Percentiles rank a stretch among this genome's conserved stretches.
Evolutionary conservation across 2,113 vertebrate species (phyloP).

Genomic region (Serranochromis macrocephalus): DNA sequence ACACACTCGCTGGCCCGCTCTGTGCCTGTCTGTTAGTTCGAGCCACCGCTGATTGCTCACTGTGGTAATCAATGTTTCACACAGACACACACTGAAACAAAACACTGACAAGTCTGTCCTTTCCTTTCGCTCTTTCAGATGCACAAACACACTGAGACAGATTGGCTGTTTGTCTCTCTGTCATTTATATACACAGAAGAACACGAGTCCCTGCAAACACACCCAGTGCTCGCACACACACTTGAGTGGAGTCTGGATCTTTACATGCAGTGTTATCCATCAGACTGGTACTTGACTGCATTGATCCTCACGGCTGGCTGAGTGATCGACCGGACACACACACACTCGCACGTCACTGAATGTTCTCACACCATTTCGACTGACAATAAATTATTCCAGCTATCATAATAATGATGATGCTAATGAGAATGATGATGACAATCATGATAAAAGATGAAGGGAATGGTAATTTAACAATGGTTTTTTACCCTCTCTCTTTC

Average conservation of each 20-base stretch:
- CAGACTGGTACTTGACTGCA: neutral
- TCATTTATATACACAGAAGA: neutral
- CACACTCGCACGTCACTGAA: neutral
- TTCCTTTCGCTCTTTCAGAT: neutral
- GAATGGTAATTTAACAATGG: neutral
- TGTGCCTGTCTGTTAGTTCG: neutral
- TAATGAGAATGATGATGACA: neutral
- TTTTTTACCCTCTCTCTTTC: neutral
- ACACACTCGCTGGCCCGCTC: neutral
- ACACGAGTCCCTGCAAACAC: neutral
- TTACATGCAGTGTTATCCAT: neutral
- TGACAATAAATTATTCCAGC: neutral
- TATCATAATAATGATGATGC: neutral
- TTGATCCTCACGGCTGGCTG: neutral
- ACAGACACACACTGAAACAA: neutral
- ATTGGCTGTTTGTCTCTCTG: neutral
- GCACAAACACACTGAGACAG: neutral
- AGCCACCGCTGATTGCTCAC: constrained; percentile 7
- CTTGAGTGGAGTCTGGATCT: neutral
- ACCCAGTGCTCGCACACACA: neutral
- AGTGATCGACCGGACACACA: neutral
- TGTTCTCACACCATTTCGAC: neutral
- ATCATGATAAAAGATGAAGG: neutral
- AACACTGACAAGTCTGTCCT: neutral
- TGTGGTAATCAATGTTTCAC: constrained; percentile 5